Evolutionary conservation across 2,113 vertebrate genomes (phyloP).

Genomic region (Brachirus orientalis): DNA sequence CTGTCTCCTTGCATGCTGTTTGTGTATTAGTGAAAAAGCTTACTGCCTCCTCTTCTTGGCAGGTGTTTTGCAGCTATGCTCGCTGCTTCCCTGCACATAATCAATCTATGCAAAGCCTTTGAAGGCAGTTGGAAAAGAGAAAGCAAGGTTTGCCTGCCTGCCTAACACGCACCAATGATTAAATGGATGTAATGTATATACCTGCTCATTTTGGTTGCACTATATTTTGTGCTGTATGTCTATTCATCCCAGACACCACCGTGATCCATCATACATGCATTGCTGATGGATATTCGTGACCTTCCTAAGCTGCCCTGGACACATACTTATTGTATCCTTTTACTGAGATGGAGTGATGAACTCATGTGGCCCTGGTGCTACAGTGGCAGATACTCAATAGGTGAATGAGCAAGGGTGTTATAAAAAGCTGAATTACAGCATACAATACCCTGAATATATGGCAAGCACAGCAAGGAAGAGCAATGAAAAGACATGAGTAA

Average conservation of each 20-base stretch:
- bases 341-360: slow-evolving; percentile 75
- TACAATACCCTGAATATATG: slow-evolving; percentile 64
- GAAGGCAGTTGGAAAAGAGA: slow-evolving; percentile 58
- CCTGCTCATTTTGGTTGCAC: slow-evolving; percentile 71
- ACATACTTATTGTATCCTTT: slow-evolving; percentile 83
- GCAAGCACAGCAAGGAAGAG: slow-evolving; percentile 52
- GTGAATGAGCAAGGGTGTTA: slow-evolving; percentile 73
- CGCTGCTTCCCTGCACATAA: slow-evolving; percentile 61
- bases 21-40: slow-evolving; percentile 58
- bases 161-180: slow-evolving; percentile 74
- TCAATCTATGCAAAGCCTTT: slow-evolving; percentile 73
- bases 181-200: slow-evolving; percentile 84
- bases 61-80: slow-evolving; percentile 68
- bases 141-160: slow-evolving; percentile 52
- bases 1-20: slow-evolving; percentile 39
- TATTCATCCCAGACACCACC: slow-evolving; percentile 78
- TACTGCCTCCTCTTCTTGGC: slow-evolving; percentile 58
- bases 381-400: slow-evolving; percentile 73
- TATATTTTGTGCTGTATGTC: slow-evolving; percentile 78
- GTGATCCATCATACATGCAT: slow-evolving; percentile 75
- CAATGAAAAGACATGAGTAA: slow-evolving; percentile 77
- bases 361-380: slow-evolving; percentile 67
- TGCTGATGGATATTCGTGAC: slow-evolving; percentile 80
- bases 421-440: slow-evolving; percentile 72
- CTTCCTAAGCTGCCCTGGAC: slow-evolving; percentile 78